A percentile compares a stretch with the other conserved stretches of the same genome.
phyloP scores from a whole-genome alignment of 2,797 vertebrate genomes.

The Micromesistius poutassou region DNA sequence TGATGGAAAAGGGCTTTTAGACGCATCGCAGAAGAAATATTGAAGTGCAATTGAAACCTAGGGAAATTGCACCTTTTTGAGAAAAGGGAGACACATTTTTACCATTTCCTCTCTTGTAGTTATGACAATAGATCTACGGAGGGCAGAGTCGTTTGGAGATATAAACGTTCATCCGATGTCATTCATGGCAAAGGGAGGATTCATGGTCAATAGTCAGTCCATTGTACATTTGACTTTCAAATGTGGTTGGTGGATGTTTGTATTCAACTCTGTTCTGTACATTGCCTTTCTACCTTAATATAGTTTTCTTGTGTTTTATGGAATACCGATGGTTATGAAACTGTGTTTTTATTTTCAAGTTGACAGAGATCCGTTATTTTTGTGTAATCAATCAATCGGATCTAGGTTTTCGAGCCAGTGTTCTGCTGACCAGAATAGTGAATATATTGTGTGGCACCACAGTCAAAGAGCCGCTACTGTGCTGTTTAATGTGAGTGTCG shows the following conservation, averaged over 20 bases:
- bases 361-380: slow-evolving; percentile 58
- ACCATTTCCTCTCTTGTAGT: slow-evolving; percentile 48
- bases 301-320: slow-evolving; percentile 59
- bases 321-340: slow-evolving; percentile 48
- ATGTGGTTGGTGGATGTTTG: slow-evolving; percentile 47
- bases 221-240: slow-evolving; percentile 48
- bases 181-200: background rate
- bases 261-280: slow-evolving; percentile 42
- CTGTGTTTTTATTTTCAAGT: slow-evolving; percentile 52
- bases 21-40: slow-evolving; percentile 50
- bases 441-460: slow-evolving; percentile 72
- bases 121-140: slow-evolving; percentile 4
- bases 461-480: slow-evolving; percentile 82
- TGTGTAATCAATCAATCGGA: slow-evolving; percentile 53
- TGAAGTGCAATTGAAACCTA: slow-evolving; percentile 66
- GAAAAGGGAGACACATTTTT: slow-evolving; percentile 43
- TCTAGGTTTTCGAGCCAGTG: slow-evolving; percentile 70
- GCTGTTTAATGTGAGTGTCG: slow-evolving; percentile 85
- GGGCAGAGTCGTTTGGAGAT: background rate
- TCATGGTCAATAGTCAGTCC: slow-evolving; percentile 4
- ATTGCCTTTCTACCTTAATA: slow-evolving; percentile 63
- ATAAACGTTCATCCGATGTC: background rate
- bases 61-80: slow-evolving; percentile 44
- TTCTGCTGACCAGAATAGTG: slow-evolving; percentile 59
- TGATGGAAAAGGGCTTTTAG: slow-evolving; percentile 66